Evolutionary conservation across 2,113 vertebrate genomes (phyloP).

Genomic region (Antechinus stuartii): DNA sequence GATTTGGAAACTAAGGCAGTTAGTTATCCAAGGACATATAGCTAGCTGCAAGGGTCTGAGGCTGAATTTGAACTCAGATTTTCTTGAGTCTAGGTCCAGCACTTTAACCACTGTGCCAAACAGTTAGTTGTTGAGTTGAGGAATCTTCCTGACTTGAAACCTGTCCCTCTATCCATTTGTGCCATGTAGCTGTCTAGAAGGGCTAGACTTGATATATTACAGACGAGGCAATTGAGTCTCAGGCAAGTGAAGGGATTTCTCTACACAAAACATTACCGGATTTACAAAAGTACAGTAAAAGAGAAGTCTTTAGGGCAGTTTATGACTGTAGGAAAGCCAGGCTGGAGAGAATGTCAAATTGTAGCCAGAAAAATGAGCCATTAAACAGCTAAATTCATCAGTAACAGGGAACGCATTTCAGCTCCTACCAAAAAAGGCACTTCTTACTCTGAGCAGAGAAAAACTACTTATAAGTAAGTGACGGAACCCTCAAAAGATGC

Average conservation of each 20-base stretch:
- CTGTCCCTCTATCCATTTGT: background rate
- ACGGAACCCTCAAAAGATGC: conserved; percentile 35
- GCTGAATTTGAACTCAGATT: background rate
- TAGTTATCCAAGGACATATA: background rate
- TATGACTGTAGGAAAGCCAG: conserved; percentile 2
- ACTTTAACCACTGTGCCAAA: background rate
- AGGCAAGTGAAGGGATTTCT: background rate
- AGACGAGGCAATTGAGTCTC: background rate
- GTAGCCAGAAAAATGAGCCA: conserved; percentile 16
- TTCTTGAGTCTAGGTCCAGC: background rate
- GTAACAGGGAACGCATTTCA: conserved; percentile 8
- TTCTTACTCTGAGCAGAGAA: conserved; percentile 32
- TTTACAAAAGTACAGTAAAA: background rate
- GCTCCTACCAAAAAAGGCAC: conserved; percentile 23
- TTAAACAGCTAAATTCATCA: conserved; percentile 19
- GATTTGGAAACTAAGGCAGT: background rate
- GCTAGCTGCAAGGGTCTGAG: background rate
- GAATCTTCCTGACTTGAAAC: background rate
- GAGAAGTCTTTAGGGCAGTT: background rate
- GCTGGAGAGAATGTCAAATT: conserved; percentile 12
- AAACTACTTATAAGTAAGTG: conserved; percentile 35
- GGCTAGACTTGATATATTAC: background rate
- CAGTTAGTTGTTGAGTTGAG: background rate
- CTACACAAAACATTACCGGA: background rate
- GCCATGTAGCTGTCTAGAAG: background rate